A percentile compares a stretch with the other conserved stretches of the same genome.
Conservation (phyloP, 2,113 vertebrate species). For the Nothobranchius kuhntae region DNA sequence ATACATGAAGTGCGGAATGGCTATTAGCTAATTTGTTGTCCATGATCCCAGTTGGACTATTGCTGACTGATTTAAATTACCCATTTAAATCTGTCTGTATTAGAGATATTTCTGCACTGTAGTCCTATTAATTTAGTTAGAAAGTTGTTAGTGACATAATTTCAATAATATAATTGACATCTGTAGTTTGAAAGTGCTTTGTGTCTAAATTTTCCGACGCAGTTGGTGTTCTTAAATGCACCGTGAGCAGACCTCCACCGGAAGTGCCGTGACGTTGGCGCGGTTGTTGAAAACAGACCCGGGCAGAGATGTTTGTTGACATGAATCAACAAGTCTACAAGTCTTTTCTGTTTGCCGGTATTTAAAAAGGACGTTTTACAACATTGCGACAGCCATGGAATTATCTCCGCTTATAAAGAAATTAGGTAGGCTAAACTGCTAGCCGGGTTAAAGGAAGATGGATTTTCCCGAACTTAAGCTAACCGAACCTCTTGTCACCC, state of each 20-base stretch:
- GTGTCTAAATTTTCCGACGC: slow-evolving; percentile 7
- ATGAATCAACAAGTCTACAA: slow-evolving; percentile 18
- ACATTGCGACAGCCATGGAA: slow-evolving; percentile 68
- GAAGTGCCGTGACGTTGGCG: slow-evolving; percentile 76
- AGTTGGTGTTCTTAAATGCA: slow-evolving; percentile 50
- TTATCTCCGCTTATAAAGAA: slow-evolving; percentile 83
- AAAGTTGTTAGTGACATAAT: too few species aligned
- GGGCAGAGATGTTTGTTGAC: slow-evolving; percentile 44
- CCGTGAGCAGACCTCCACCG: slow-evolving; percentile 30
- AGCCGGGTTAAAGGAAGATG: background rate
- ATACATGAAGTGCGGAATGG: too few species aligned
- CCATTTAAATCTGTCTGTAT: too few species aligned
- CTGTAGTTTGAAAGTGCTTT: background rate
- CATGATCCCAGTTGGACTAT: background rate
- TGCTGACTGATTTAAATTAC: background rate
- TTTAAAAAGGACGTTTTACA: background rate
- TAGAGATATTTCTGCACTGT: too few species aligned
- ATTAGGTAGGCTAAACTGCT: slow-evolving; percentile 74
- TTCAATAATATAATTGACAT: too few species aligned
- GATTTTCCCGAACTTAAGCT: slow-evolving; percentile 12
- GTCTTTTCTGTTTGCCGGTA: background rate
- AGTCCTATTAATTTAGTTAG: too few species aligned
- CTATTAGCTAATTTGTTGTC: background rate
- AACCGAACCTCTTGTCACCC: slow-evolving; percentile 15
- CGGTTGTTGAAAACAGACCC: slow-evolving; percentile 77